Base-by-base conservation (phyloP, 1,140 invertebrate genomes). In the Meloidogyne floridensis region DNA sequence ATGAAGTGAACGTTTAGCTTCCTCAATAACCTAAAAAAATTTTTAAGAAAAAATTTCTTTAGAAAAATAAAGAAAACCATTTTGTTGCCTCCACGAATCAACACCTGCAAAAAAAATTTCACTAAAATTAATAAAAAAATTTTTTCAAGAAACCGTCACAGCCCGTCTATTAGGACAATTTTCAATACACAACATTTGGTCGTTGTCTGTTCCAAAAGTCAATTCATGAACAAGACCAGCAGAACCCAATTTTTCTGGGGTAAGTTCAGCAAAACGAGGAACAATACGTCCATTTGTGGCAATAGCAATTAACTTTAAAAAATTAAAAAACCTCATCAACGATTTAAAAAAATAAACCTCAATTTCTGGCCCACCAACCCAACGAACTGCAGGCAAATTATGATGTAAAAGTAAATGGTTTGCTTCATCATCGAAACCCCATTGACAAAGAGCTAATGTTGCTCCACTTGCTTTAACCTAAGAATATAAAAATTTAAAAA, bases 381-480 rank as follows among this genome's bases (percentile, higher is more conserved):
- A 99, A 86, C 97, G 93, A 5, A 99, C 96, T 69, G 98, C 97
- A 5, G 98, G 98, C 72, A 99, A 92, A 80, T 96, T 91, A 87
- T 95, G 94, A 88, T 98, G 94, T 15, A 98, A 92, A 47, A 99
- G 92, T 56, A 99, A 92, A 92, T 99, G 97, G 91, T 99, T 99
- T 0, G 98, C 98, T 92, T 99, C 98, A 91, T 99, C 98, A 91
- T 99, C 98, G 91, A 99, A 99, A 81, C 98, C 98, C 97, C 98
- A 99, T 88, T 99, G 98, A 90, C 98, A 99, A 87, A 99, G 98
- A 3, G 96, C 98, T 73, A 99, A 91, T 13, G 94, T 98, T 0
- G 97, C 94, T n/a, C 98, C 98, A 42, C 95, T 94, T 80, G 95
- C 94, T 92, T 99, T 99, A 0, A 94, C 93, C 82, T 83, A n/a